phyloP scores from a whole-genome alignment of 1,140 invertebrate genomes.

The Dreissena rostriformis region DNA sequence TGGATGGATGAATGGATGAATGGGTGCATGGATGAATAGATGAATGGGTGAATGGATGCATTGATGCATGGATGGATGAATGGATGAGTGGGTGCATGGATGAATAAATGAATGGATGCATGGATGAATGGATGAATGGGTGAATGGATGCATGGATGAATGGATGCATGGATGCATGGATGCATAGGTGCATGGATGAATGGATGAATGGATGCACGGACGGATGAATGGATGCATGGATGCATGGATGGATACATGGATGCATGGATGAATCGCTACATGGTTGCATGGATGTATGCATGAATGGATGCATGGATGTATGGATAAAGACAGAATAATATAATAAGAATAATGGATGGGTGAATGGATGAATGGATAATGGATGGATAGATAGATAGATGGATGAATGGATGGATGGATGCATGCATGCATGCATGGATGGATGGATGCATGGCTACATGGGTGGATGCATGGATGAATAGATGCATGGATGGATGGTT shows the following conservation, averaged over 20 bases:
- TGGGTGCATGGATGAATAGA: too few species aligned
- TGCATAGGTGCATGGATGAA: background rate
- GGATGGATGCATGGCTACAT: conserved; percentile 19
- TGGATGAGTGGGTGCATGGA: too few species aligned
- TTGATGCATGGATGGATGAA: too few species aligned
- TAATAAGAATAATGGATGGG: background rate
- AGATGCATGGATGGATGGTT: conserved; percentile 42
- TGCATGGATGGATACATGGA: background rate
- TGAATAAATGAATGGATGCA: too few species aligned
- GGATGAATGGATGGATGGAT: conserved; percentile 1
- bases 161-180: background rate
- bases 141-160: too few species aligned
- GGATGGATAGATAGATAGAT: background rate
- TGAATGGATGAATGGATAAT: conserved; percentile 1
- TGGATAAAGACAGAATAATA: background rate
- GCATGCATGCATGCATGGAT: conserved; percentile 27
- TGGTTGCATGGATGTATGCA: background rate
- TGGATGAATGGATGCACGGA: conserved; percentile 2
- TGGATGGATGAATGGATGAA: too few species aligned
- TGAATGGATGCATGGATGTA: background rate
- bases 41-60: too few species aligned
- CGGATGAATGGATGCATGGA: background rate
- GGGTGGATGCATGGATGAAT: conserved; percentile 44
- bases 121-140: too few species aligned
- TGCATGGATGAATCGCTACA: background rate